Conservation (phyloP, 2,888 invertebrate genomes). For the Dicranocentrus wangi region DNA sequence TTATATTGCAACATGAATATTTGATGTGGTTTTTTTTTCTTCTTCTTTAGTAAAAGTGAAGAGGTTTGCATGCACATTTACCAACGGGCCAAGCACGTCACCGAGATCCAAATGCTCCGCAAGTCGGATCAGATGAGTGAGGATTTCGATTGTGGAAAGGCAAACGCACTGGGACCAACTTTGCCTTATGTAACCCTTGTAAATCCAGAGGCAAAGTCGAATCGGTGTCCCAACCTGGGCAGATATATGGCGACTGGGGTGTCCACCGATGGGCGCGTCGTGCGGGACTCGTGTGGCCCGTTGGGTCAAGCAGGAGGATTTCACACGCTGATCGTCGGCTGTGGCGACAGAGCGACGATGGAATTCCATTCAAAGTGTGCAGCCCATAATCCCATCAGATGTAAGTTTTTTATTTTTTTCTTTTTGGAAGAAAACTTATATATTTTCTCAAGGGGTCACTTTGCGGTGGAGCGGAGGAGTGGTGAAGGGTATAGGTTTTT, state of each 20-base stretch:
- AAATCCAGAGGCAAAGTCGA: constrained; percentile 57
- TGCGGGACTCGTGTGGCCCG: constrained; percentile 73
- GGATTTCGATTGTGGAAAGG: constrained; percentile 76
- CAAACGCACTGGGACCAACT: constrained; percentile 57
- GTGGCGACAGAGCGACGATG: constrained; percentile 75
- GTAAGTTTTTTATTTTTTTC: constrained; percentile 67
- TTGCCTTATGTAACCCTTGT: constrained; percentile 68
- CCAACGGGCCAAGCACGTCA: constrained; percentile 82
- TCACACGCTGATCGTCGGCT: constrained; percentile 78
- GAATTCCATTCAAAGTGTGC: constrained; percentile 73
- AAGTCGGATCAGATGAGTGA: constrained; percentile 59
- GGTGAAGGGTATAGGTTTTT: not conserved
- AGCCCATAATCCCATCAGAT: constrained; percentile 72
- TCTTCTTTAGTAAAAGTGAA: constrained; percentile 79
- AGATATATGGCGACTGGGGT: constrained; percentile 79
- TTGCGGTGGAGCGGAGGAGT: not conserved
- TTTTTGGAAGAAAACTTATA: not conserved
- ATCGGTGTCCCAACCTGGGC: constrained; percentile 79
- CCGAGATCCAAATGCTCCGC: constrained; percentile 79
- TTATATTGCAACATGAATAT: constrained; percentile 24
- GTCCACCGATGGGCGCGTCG: constrained; percentile 76
- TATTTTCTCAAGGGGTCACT: constrained; percentile 79
- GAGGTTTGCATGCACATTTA: constrained; percentile 86
- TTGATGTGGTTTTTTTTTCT: constrained; percentile 21
- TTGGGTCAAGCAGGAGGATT: constrained; percentile 74